Evolutionary conservation across 2,888 invertebrate species (phyloP).

Genomic region (Portevinia maculata): DNA sequence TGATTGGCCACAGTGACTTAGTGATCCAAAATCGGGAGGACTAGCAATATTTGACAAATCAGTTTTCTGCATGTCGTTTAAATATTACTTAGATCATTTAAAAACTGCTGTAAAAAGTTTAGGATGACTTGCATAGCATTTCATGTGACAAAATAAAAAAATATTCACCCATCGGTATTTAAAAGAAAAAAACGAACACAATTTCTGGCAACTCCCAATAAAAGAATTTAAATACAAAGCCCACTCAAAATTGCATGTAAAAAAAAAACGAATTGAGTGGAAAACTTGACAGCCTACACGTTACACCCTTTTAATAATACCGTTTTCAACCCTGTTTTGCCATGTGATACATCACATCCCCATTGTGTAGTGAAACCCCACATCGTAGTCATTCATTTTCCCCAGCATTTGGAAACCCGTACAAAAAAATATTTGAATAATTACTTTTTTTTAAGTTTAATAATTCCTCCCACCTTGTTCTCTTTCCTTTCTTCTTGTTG

Average conservation of each 20-base stretch:
- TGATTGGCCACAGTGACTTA: no score
- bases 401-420: constrained; percentile 23
- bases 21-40: no score
- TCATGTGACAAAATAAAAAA: not conserved
- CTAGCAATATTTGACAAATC: no score
- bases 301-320: constrained; percentile 26
- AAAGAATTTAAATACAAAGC: constrained; percentile 19
- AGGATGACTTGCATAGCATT: no score
- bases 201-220: constrained; percentile 17
- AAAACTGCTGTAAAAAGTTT: not conserved
- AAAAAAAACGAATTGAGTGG: constrained; percentile 16
- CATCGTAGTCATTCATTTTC: not conserved
- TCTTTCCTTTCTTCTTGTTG: constrained; percentile 37
- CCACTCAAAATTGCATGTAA: constrained; percentile 29
- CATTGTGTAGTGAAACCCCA: not conserved
- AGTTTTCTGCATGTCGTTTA: no score
- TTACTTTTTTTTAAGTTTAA: constrained; percentile 47
- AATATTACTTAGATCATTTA: not conserved
- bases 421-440: constrained; percentile 38
- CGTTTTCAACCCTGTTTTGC: not conserved
- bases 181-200: not conserved
- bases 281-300: constrained; percentile 38
- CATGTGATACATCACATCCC: not conserved
- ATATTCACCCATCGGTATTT: not conserved
- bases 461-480: constrained; percentile 68